These are phyloP conservation scores for Heliocidaris tuberculata DNA, from an alignment of 35 echinoderm and acorn worm genomes.

Conservation along the genomic window DNA sequence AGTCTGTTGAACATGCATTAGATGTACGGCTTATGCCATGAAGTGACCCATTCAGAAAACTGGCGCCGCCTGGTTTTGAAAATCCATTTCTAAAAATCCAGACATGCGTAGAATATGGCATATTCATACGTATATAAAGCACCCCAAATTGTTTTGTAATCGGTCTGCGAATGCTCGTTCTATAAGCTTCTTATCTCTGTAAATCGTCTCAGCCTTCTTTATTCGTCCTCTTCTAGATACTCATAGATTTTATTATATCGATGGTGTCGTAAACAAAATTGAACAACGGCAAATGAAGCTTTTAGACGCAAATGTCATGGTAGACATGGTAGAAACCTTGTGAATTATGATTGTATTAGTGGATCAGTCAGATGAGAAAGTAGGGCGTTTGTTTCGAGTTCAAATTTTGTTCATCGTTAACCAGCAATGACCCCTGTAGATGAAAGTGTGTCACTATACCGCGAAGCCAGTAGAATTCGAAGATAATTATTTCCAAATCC, in stretches of 20 bases:
- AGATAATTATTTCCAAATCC: too few species aligned
- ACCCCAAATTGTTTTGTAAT: background rate
- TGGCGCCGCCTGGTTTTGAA: background rate
- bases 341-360: too few species aligned
- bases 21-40: background rate
- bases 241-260: background rate
- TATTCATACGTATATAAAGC: background rate
- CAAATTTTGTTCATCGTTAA: too few species aligned
- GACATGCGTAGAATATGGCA: background rate
- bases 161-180: background rate
- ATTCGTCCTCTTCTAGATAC: background rate
- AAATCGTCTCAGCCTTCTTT: background rate
- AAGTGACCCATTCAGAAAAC: background rate
- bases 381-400: too few species aligned
- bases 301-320: background rate
- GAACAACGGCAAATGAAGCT: background rate
- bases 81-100: background rate
- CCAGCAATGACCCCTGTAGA: too few species aligned
- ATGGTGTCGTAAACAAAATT: background rate
- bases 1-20: background rate
- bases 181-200: background rate
- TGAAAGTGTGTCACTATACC: too few species aligned
- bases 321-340: too few species aligned
- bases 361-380: too few species aligned
- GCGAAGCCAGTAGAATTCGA: too few species aligned